A percentile compares a stretch with the other conserved stretches of the same genome.
phyloP scores from a whole-genome alignment of 2,888 invertebrate genomes.

The Galerucella nymphaeae region DNA sequence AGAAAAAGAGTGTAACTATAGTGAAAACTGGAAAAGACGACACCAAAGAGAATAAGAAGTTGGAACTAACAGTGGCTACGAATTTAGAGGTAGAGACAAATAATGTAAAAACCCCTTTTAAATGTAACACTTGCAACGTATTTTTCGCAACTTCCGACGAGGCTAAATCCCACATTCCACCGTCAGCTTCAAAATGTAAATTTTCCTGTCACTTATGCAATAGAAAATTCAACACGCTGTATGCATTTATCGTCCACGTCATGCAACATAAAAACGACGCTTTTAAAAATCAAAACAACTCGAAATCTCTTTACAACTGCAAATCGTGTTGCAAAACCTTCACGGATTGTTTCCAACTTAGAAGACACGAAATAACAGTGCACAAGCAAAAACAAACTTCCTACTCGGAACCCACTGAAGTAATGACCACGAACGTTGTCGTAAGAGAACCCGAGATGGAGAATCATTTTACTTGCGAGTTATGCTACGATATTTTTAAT shows the following conservation, averaged over 20 bases:
- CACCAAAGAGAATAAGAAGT: slow-evolving; percentile 1
- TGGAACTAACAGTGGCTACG: background rate
- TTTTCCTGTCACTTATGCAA: slow-evolving; percentile 47
- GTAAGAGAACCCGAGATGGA: slow-evolving; percentile 19
- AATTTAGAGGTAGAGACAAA: background rate
- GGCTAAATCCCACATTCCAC: slow-evolving; percentile 41
- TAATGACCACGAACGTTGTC: slow-evolving; percentile 4
- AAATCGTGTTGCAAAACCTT: slow-evolving; percentile 43
- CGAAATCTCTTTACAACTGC: slow-evolving; percentile 43
- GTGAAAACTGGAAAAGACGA: background rate
- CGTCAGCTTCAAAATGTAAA: slow-evolving; percentile 40
- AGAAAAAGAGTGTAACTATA: slow-evolving; percentile 1
- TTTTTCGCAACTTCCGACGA: slow-evolving; percentile 45
- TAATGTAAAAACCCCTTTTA: slow-evolving; percentile 42
- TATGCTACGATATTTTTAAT: slow-evolving; percentile 54
- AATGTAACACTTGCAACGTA: slow-evolving; percentile 48
- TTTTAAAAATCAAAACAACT: slow-evolving; percentile 29
- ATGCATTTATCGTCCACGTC: slow-evolving; percentile 50
- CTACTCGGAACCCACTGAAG: background rate
- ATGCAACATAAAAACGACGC: slow-evolving; percentile 47
- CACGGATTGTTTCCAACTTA: slow-evolving; percentile 50
- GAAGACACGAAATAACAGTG: slow-evolving; percentile 43
- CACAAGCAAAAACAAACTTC: slow-evolving; percentile 37
- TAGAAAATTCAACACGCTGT: slow-evolving; percentile 48
- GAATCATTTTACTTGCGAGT: slow-evolving; percentile 55